Evolutionary conservation across 2,888 invertebrate species (phyloP).

Genomic region (Cyclophora punctaria): DNA sequence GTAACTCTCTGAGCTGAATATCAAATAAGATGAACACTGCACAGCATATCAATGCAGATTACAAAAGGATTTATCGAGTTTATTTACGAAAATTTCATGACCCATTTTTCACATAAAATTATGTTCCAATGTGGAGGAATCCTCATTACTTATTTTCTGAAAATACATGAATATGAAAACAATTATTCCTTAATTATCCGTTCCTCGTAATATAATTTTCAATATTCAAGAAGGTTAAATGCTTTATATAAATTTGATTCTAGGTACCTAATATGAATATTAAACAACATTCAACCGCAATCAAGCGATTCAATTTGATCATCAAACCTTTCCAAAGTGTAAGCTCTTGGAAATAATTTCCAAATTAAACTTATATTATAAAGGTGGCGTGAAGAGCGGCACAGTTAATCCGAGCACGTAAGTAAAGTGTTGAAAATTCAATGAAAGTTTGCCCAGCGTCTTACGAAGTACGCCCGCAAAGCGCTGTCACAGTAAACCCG

Average conservation of each 20-base stretch:
- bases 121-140: no score
- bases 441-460: conserved; percentile 41
- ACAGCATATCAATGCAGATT: conserved; percentile 38
- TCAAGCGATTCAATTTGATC: no score
- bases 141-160: no score
- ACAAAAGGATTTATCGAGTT: conserved; percentile 5
- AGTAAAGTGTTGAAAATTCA: conserved; percentile 34
- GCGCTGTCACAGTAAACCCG: conserved; percentile 54
- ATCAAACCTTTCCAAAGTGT: no score
- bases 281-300: no score
- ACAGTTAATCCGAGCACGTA: conserved; percentile 27
- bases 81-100: not conserved
- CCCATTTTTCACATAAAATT: no score
- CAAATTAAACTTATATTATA: not conserved
- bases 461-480: conserved; percentile 36
- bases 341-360: not conserved
- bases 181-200: no score
- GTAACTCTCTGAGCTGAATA: conserved; percentile 36
- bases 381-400: conserved; percentile 9
- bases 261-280: no score
- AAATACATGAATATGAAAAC: no score
- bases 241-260: no score
- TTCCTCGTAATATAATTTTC: no score
- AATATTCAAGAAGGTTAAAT: no score
- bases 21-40: conserved; percentile 28